Percentiles rank a stretch among this genome's conserved stretches.
Evolutionary conservation across 2,113 vertebrate genomes (phyloP).

Genomic region (Phaetusa simplex): DNA sequence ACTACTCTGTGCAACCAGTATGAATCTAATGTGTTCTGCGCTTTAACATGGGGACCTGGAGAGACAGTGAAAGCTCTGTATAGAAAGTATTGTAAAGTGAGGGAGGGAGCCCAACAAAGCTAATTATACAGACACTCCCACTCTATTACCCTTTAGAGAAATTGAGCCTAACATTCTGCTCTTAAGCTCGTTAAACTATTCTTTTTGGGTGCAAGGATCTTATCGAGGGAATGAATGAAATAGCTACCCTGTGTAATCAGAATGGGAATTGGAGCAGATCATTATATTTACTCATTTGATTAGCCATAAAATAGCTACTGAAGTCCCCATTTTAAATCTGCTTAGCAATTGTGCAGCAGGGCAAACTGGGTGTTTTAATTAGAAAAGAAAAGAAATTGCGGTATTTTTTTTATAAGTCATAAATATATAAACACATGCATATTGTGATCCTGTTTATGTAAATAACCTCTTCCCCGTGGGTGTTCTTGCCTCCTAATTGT

Average conservation of each 20-base stretch:
- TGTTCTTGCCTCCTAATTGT: slow-evolving; percentile 36
- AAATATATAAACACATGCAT: slow-evolving; percentile 28
- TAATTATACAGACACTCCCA: slow-evolving; percentile 74
- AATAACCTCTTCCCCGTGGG: slow-evolving; percentile 39
- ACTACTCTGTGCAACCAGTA: not conserved
- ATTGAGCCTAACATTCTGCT: slow-evolving; percentile 76
- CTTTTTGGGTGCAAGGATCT: slow-evolving; percentile 70
- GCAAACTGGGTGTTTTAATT: slow-evolving; percentile 66
- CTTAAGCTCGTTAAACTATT: slow-evolving; percentile 73
- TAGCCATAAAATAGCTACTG: slow-evolving; percentile 68
- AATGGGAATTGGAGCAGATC: slow-evolving; percentile 74
- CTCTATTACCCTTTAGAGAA: slow-evolving; percentile 73
- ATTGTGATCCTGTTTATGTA: slow-evolving; percentile 56
- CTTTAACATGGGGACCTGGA: slow-evolving; percentile 58
- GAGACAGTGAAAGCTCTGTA: slow-evolving; percentile 51
- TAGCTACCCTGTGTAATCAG: slow-evolving; percentile 71
- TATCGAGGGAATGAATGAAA: slow-evolving; percentile 73
- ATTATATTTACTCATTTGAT: slow-evolving; percentile 75
- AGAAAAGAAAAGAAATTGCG: slow-evolving; percentile 39
- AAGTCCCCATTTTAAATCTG: slow-evolving; percentile 62
- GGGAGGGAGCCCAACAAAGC: slow-evolving; percentile 66
- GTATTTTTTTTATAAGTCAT: slow-evolving; percentile 11
- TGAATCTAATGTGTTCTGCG: slow-evolving; percentile 35
- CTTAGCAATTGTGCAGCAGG: slow-evolving; percentile 64
- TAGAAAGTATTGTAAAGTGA: slow-evolving; percentile 52